phyloP scores from a whole-genome alignment of 2,888 invertebrate genomes.

The Anthrax anthrax region DNA sequence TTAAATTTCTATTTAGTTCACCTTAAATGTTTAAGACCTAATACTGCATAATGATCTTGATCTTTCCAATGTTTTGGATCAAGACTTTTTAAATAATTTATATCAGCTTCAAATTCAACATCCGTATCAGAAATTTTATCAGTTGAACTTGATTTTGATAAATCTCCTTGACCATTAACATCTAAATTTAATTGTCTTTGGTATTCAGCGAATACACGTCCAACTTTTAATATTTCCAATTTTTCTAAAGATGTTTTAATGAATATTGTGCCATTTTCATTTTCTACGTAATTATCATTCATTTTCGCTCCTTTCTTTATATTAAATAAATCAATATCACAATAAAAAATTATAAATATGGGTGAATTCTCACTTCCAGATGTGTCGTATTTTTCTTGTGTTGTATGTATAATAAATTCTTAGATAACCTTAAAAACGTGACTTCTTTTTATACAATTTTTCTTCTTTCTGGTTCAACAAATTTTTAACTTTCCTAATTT shows the following conservation, averaged over 20 bases:
- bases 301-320: not conserved
- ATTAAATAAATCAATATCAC: not conserved
- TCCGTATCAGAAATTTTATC: slow-evolving; percentile 16
- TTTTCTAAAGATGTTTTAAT: slow-evolving; percentile 5
- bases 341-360: too few relatives aligned
- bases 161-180: slow-evolving; percentile 5
- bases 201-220: slow-evolving; percentile 9
- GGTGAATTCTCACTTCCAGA: too few relatives aligned
- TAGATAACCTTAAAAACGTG: too few relatives aligned
- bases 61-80: slow-evolving; percentile 97
- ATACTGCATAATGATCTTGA: slow-evolving; percentile 93
- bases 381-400: too few relatives aligned
- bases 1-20: slow-evolving; percentile 6
- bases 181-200: slow-evolving; percentile 7
- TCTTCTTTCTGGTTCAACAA: too few relatives aligned
- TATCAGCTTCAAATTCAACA: slow-evolving; percentile 53
- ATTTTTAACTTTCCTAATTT: too few relatives aligned
- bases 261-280: not conserved
- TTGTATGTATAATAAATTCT: too few relatives aligned
- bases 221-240: slow-evolving; percentile 10
- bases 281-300: not conserved
- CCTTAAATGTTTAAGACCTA: slow-evolving; percentile 63
- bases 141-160: slow-evolving; percentile 10
- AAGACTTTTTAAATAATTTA: slow-evolving; percentile 68
- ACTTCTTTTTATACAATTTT: too few relatives aligned